Evolutionary conservation across 2,797 vertebrate species (phyloP), one percentile per base, ranked within the genome.

Genomic region (Luscinia luscinia): DNA sequence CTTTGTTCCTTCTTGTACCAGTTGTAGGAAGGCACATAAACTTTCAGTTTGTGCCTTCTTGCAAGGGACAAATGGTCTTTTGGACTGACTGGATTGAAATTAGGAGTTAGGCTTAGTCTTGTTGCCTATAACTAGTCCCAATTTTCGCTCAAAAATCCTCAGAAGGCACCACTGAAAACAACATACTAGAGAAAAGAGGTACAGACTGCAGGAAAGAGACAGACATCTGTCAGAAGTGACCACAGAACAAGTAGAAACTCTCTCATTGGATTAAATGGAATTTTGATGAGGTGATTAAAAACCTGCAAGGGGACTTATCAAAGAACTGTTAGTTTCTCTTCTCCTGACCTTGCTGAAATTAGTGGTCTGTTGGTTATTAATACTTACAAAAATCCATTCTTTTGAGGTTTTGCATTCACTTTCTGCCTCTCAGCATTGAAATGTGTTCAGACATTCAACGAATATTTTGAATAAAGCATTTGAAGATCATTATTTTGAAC

Each of bases 81-180:
- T 49, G 84, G 28, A 36, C 12, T 43, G 79, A 73, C 51, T 70
- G 30, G 13, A 64, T 1, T 38, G 41, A 30, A 92, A 75, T 72
- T 18, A 36, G 24, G 41, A 69, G 14, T 18, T 75, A 67, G 43
- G 22, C 10, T 81, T 78, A 55, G 14, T 64, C 28, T 41, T 62
- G 7, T 45, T 85, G 68, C 62, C 32, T 64, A 19, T 11, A 76
- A 36, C 24, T 20, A 38, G 32, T 26, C 80, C 6, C 1, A 52
- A 11, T 77, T 84, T 91, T 76, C 52, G 41, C 69, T 81, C 30
- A 57, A 66, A 77, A 78, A 72, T 40, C 30, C 20, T 88, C 41
- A 70, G 41, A 86, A 19, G 9, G 13, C 13, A 27, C 5, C 27
- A 54, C 7, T 64, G 41, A 41, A 93, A 88, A 45, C 15, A 54